phyloP scores from a whole-genome alignment of 2,888 invertebrate genomes.

The Galerucella nymphaeae region DNA sequence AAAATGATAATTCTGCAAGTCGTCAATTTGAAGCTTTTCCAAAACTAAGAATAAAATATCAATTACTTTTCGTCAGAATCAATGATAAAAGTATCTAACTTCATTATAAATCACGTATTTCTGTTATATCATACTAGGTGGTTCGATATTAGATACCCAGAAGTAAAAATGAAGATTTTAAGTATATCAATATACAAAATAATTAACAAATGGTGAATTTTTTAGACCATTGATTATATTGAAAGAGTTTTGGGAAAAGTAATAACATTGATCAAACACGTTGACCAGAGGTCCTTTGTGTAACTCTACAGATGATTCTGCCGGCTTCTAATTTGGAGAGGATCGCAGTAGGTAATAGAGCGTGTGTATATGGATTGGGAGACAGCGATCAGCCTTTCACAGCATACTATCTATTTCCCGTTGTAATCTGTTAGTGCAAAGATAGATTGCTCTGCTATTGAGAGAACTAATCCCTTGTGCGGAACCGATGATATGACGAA shows the following conservation, averaged over 20 bases:
- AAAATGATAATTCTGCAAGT: no score
- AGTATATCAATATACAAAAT: no score
- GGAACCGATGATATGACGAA: constrained; percentile 59
- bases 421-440: constrained; percentile 61
- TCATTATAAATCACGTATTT: no score
- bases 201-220: no score
- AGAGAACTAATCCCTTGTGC: constrained; percentile 61
- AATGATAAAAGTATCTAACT: no score
- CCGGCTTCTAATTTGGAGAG: constrained; percentile 2
- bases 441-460: constrained; percentile 62
- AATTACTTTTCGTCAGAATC: no score
- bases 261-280: background rate
- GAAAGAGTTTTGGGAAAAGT: no score
- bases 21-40: no score
- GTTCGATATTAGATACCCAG: no score
- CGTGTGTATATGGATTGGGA: constrained; percentile 36
- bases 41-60: background rate
- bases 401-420: constrained; percentile 58
- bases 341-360: constrained; percentile 11
- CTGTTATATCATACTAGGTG: no score
- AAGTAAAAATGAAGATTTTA: no score
- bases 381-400: constrained; percentile 54
- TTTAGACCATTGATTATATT: no score
- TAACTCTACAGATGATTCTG: constrained; percentile 15
- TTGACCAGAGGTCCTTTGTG: constrained; percentile 1